phyloP scores from a whole-genome alignment of 2,113 vertebrate genomes.

The Ammodytes marinus region DNA sequence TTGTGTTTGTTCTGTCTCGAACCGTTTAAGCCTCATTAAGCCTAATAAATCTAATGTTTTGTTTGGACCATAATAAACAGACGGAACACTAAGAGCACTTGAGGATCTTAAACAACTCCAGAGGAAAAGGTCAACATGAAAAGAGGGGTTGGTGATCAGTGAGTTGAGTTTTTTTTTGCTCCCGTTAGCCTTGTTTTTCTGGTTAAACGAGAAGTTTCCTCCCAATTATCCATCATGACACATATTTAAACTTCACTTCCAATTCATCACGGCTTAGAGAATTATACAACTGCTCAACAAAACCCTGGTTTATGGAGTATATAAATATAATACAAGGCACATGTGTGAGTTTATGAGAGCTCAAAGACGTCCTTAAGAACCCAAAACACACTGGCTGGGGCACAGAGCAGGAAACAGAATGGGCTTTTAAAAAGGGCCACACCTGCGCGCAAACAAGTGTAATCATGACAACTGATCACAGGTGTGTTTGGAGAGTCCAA shows the following conservation, averaged over 20 bases:
- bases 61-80: constrained; percentile 36
- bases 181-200: constrained; percentile 25
- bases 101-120: background rate
- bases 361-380: background rate
- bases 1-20: constrained; percentile 40
- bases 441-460: constrained; percentile 21
- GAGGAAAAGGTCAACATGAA: constrained; percentile 30
- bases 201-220: constrained; percentile 26
- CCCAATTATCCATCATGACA: constrained; percentile 7
- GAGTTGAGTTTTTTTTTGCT: background rate
- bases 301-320: background rate
- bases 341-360: constrained; percentile 8
- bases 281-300: background rate
- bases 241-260: background rate
- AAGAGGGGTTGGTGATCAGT: background rate
- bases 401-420: constrained; percentile 24
- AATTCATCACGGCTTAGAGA: background rate
- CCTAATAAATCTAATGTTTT: background rate
- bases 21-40: constrained; percentile 41
- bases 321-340: background rate
- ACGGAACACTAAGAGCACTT: constrained; percentile 17
- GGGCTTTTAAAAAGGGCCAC: constrained; percentile 7
- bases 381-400: background rate
- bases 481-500: constrained; percentile 25
- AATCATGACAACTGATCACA: constrained; percentile 5